Base-by-base conservation (phyloP, 2,113 vertebrate species). In the Ranitomeya imitator region DNA sequence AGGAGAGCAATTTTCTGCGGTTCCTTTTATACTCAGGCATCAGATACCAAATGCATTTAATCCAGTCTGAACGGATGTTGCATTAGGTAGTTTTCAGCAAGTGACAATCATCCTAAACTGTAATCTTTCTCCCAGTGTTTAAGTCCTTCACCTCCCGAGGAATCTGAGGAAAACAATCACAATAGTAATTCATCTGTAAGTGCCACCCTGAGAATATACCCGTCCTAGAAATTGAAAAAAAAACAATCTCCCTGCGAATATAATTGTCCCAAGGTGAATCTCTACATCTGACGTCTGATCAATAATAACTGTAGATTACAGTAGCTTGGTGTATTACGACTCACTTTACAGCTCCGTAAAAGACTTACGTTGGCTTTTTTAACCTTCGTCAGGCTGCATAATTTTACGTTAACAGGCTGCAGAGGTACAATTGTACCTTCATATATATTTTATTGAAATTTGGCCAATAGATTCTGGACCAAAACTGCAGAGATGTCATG, bases 71-170 rank as follows among this genome's bases (percentile, higher is more conserved):
- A 59, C 37, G 45, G 45, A 76, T 26, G 54, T 15, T 54, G 63
- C 88, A 92, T 86, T 90, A 90, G 85, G 90, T 93, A 87, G 81
- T 76, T 92, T 92, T 54, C 11, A 89, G 91, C 86, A 92, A 37
- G 83, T 91, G 92, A 92, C 90, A 83, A 6, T 80, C 89, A 92
- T 92, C 87, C 78, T 81, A 88, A 91, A 85, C 69, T 83, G 89
- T 54, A 89, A 94, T 93, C 93, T 90, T 94, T 95, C 92, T 91
- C 82, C 21, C 67, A 89, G 91, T 89, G 90, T 87, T 90, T 63
- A 85, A 91, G 71, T 86, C 59, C 90, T 85, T 31, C 55, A 76
- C 57, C 51, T 93, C 60, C 61, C 12, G 13, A 52, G 21, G 74
- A 54, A 90, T 86, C 80, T 90, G 73, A 57, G 89, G 91, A 90